phyloP scores from a whole-genome alignment of 2,113 vertebrate species.

The Notothenia rossii region DNA sequence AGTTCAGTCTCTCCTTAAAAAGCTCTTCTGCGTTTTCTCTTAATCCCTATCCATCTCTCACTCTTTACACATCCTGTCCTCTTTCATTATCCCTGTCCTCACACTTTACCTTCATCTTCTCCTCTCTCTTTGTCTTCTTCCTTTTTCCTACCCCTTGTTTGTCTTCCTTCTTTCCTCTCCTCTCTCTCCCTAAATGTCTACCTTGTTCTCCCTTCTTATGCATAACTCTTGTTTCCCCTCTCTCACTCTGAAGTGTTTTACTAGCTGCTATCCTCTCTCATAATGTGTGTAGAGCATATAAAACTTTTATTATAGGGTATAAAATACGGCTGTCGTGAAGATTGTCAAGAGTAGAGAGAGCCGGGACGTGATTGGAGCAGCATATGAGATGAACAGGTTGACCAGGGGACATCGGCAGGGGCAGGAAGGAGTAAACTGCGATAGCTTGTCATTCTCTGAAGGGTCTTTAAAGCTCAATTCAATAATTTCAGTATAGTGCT shows the following conservation, averaged over 20 bases:
- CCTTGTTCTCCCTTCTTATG: constrained; percentile 55
- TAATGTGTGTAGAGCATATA: constrained; percentile 83
- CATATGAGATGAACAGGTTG: constrained; percentile 74
- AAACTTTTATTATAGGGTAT: constrained; percentile 82
- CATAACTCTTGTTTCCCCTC: constrained; percentile 64
- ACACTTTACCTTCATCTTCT: constrained; percentile 31
- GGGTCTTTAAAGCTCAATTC: constrained; percentile 62
- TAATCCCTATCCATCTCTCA: constrained; percentile 31
- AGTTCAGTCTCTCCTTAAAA: background rate
- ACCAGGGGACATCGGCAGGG: constrained; percentile 61
- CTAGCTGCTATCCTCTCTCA: constrained; percentile 83
- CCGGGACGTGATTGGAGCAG: constrained; percentile 68
- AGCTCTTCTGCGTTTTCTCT: constrained; percentile 10
- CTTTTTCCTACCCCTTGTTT: no score
- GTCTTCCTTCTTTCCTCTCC: background rate
- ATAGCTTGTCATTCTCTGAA: constrained; percentile 43
- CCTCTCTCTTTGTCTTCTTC: background rate
- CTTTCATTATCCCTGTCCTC: constrained; percentile 28
- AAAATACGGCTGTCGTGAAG: constrained; percentile 78
- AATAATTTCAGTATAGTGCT: constrained; percentile 45
- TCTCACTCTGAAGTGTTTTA: constrained; percentile 77
- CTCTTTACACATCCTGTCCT: constrained; percentile 28
- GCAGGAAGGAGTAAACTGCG: constrained; percentile 53
- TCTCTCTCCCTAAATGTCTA: constrained; percentile 7
- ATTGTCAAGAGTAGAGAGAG: constrained; percentile 68